Percentiles rank a stretch among this genome's conserved stretches.
phyloP scores from a whole-genome alignment of 2,888 invertebrate species.

The Andrena hattorfiana region DNA sequence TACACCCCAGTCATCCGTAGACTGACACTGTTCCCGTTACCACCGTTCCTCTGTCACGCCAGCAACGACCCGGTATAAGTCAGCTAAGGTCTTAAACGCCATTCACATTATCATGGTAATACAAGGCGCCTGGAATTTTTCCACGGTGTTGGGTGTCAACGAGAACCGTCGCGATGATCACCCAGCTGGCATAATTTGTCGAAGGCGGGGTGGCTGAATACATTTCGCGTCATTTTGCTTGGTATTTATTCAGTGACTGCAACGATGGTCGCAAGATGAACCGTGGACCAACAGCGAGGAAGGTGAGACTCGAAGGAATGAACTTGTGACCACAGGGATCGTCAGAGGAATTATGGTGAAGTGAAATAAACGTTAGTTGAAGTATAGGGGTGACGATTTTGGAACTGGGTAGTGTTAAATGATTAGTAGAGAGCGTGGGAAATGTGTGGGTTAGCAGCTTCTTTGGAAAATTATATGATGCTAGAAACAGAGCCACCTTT shows the following conservation, averaged over 20 bases:
- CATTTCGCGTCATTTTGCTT: slow-evolving; percentile 20
- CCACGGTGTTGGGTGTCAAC: not conserved
- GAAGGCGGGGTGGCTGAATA: slow-evolving; percentile 20
- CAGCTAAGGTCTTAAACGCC: slow-evolving; percentile 57
- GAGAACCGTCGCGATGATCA: slow-evolving; percentile 4
- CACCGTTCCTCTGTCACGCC: slow-evolving; percentile 31
- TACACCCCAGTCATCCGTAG: slow-evolving; percentile 61
- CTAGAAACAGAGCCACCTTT: too few species aligned
- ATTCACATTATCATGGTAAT: slow-evolving; percentile 61
- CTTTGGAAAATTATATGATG: not conserved
- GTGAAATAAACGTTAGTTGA: not conserved
- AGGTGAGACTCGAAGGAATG: not conserved
- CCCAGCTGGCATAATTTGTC: slow-evolving; percentile 22
- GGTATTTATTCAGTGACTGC: not conserved
- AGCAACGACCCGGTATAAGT: slow-evolving; percentile 32
- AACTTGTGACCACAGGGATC: not conserved
- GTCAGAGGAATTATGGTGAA: not conserved
- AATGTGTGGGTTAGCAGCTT: not conserved
- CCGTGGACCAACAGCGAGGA: not conserved
- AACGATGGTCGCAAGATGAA: not conserved
- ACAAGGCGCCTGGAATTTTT: slow-evolving; percentile 35
- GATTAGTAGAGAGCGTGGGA: not conserved
- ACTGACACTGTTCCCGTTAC: slow-evolving; percentile 60
- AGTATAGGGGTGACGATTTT: not conserved
- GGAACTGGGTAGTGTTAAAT: not conserved